Conservation (phyloP, 2,113 vertebrate species). For the Taxidea taxus region DNA sequence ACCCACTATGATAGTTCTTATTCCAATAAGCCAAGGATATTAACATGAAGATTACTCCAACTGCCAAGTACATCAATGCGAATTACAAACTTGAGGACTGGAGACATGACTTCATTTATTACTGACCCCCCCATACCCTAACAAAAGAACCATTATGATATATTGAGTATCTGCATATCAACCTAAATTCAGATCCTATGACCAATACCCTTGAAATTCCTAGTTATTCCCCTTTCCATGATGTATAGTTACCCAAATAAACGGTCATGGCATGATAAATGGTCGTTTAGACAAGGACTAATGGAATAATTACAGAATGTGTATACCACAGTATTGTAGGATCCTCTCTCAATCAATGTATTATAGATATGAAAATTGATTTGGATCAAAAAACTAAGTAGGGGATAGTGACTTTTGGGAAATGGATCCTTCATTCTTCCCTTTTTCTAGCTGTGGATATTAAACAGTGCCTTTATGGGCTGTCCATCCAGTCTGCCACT, state of each 20-base stretch:
- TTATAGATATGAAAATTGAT: neutral
- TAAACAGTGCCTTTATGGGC: neutral
- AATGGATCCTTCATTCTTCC: neutral
- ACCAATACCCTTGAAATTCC: neutral
- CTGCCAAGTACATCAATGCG: neutral
- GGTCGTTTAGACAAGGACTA: neutral
- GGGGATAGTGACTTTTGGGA: neutral
- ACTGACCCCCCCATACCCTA: neutral
- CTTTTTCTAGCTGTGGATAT: neutral
- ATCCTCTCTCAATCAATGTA: neutral
- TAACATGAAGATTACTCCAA: neutral
- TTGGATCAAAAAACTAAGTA: neutral
- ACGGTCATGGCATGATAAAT: neutral
- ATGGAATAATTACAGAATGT: neutral
- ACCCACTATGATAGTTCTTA: neutral
- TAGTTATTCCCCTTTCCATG: neutral
- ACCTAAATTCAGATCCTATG: neutral
- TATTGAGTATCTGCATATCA: neutral
- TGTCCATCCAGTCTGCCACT: neutral
- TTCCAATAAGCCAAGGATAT: neutral
- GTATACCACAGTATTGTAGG: neutral
- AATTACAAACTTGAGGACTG: neutral
- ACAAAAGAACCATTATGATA: neutral
- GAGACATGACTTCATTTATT: neutral
- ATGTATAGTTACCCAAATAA: neutral